Evolutionary conservation across 2,888 invertebrate genomes (phyloP), one percentile per base, ranked within the genome.

Genomic region (Drosophila antonietae): DNA sequence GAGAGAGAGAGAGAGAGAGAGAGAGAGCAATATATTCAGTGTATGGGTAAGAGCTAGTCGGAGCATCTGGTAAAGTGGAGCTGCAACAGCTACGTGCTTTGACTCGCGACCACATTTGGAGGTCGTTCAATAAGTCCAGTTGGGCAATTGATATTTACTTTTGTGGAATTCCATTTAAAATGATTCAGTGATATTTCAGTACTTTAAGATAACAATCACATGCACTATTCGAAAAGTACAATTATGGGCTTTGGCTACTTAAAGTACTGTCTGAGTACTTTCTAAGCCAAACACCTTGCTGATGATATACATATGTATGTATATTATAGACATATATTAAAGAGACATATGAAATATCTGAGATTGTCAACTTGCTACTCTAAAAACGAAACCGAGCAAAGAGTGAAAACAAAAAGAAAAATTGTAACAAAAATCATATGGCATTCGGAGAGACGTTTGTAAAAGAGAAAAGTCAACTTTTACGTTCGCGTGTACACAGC

Each of bases 11-110:
- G 35, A 41, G n/a, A 33, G 15, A 14, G 66, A 44, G 4, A 15
- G 33, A 35, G 7, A 28, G 15, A 18, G 44, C 18, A 28, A 28
- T 15, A 8, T 10, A 46, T 28, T 12, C 3, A 28, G 14, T 8
- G 14, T 28, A 28, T 6, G 14, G 0, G 23, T 1, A 39, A 53
- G 39, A 55, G 41, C 8, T 12, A 28, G 41, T n/a, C 23, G 18
- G 8, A 41, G 55, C 41, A 18, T 18, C 12, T 37, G 37, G 31
- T 20, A 10, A 31, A 35, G 23, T n/a, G 33, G n/a, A 20, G 23
- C 51, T 43, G 64, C 37, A n/a, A 9, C n/a, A 18, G 10, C 37
- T 60, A 70, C 64, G 74, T 71, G 77, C n/a, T 41, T 18, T 37
- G 35, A 37, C 39, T 35, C 41, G 60, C 47, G 56, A n/a, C 43